These are phyloP conservation scores for Eptatretus atami DNA, from an alignment of 2,797 vertebrate genomes.

Conservation along the genomic window DNA sequence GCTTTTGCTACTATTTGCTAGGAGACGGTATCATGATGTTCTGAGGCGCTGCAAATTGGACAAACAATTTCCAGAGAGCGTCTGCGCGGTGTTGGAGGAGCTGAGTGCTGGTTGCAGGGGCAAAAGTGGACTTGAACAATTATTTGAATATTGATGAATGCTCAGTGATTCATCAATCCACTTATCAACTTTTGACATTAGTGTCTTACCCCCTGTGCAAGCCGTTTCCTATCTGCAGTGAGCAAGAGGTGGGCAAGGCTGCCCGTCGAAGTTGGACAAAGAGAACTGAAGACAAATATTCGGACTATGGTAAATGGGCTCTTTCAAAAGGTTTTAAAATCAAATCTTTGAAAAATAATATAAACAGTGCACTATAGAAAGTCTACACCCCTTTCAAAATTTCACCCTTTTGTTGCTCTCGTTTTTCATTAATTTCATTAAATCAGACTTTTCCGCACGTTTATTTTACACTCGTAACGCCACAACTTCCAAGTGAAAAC, in stretches of 20 bases:
- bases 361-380: too few species aligned
- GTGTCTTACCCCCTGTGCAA: conserved; percentile 11
- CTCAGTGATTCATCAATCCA: not conserved
- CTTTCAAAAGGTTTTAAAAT: too few species aligned
- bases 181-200: too few species aligned
- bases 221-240: conserved; percentile 39
- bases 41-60: conserved; percentile 90
- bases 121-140: conserved; percentile 8
- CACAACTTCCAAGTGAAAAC: too few species aligned
- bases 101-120: conserved; percentile 52
- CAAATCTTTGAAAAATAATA: too few species aligned
- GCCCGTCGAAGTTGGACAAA: conserved; percentile 42
- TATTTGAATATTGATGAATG: not conserved
- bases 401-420: too few species aligned
- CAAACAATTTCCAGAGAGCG: conserved; percentile 53
- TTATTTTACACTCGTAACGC: too few species aligned
- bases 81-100: conserved; percentile 67
- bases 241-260: conserved; percentile 45
- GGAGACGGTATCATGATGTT: conserved; percentile 80
- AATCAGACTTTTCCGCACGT: too few species aligned
- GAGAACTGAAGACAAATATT: conserved; percentile 59
- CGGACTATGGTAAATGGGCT: conserved; percentile 9
- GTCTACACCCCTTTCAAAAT: too few species aligned
- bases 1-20: conserved; percentile 11
- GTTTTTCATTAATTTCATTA: too few species aligned